These are phyloP conservation scores for Tinamus major DNA, from an alignment of 2,797 vertebrate species.

Conservation along the genomic window DNA sequence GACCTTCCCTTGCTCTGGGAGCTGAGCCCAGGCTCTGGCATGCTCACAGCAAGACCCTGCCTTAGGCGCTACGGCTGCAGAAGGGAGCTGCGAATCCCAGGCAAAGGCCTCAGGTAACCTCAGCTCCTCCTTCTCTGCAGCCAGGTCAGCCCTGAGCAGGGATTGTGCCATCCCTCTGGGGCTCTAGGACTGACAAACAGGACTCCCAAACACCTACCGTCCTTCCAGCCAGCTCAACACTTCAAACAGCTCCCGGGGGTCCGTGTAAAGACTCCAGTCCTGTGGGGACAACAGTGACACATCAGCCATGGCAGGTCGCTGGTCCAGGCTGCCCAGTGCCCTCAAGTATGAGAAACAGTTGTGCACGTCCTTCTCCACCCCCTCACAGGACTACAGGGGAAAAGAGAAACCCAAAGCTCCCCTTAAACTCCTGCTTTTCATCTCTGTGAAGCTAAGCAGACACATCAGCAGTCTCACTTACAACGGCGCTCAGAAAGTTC, in stretches of 20 bases:
- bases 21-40: not conserved
- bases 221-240: conserved; percentile 91
- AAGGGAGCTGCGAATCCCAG: not conserved
- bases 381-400: rapidly evolving
- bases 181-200: not conserved
- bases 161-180: not conserved
- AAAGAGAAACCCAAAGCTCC: not conserved
- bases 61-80: not conserved
- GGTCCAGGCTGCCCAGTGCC: not conserved
- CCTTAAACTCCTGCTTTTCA: not conserved
- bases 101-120: not conserved
- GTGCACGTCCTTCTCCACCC: not conserved
- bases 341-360: not conserved
- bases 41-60: not conserved
- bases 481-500: conserved; percentile 95
- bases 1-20: not conserved
- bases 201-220: conserved; percentile 85
- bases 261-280: conserved; percentile 96
- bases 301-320: not conserved
- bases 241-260: conserved; percentile 91
- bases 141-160: not conserved
- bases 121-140: not conserved
- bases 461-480: conserved; percentile 71
- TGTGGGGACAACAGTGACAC: conserved; percentile 46
- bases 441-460: not conserved